Evolutionary conservation across 1,140 invertebrate genomes (phyloP), one percentile per base, ranked within the genome.

Genomic region (Drosophila ogumai): DNA sequence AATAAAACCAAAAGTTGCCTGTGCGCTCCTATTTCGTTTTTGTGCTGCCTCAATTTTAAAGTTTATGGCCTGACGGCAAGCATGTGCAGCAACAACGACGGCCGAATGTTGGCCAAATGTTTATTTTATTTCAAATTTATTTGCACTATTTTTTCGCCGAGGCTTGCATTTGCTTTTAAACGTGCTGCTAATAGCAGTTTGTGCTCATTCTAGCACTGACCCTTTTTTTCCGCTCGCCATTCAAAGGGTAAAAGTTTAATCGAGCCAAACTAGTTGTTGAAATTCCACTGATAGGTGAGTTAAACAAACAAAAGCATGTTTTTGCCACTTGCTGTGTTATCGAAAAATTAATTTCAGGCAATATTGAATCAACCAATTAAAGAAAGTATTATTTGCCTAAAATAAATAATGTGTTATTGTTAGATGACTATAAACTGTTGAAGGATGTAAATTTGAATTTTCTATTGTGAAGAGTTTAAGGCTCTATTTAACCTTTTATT

Each of bases 1-100:
- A 90, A 90, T 90, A 90, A 90, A 90, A 90, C 85, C 84, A 90
- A 85, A 90, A 90, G 74, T 81, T 90, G 81, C 69, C 67, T 59
- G 54, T 55, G 60, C 50, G 60, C 72, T 77, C 55, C 68, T 61
- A 47, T 65, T 74, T 57, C 49, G 49, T 67, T 75, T 59, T 65
- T 75, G 46, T 56, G 63, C 47, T 43, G 58, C 50, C 80, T 74
- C 80, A 84, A 74, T 78, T 88, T 80, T 88, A 90, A 87, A 87
- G 72, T 88, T 87, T 88, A 88, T 90, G 81, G 52, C 65, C 65
- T 44, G 69, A 75, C 72, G 82, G 67, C 54, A 25, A 90, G 36
- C 74, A 79, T 84, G 77, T 81, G 80, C 85, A 61, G 64, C 78
- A 75, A 76, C 61, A 79, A 79, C 71, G 59, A 47, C 40, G 47